Evolutionary conservation across 2,888 invertebrate species (phyloP).

Genomic region (Aphidoletes aphidimyza): DNA sequence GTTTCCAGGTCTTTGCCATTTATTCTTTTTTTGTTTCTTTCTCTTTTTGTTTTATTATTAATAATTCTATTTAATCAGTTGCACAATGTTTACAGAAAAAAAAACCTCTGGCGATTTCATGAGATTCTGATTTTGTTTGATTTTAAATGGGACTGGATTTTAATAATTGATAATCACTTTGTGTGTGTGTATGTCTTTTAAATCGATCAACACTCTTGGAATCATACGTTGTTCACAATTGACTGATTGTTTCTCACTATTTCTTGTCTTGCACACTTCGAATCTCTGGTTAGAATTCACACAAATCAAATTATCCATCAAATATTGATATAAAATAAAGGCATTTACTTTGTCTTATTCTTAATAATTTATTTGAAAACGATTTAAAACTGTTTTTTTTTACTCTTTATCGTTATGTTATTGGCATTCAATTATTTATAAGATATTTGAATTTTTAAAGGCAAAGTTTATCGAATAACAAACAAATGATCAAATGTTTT

Average conservation of each 20-base stretch:
- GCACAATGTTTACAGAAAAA: constrained; percentile 51
- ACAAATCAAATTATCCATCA: neutral
- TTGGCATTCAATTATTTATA: no score
- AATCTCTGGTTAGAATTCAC: neutral
- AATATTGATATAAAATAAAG: neutral
- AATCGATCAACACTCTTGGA: no score
- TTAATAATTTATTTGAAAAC: neutral
- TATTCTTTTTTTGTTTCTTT: neutral
- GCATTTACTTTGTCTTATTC: neutral
- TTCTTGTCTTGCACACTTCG: neutral
- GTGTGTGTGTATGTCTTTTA: neutral
- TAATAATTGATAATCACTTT: neutral
- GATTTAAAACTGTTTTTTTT: no score
- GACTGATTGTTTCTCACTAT: neutral
- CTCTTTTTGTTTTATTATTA: neutral
- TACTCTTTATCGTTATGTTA: no score
- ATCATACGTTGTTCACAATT: neutral
- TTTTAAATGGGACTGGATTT: constrained; percentile 5
- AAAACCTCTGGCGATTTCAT: constrained; percentile 16
- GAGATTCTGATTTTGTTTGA: neutral
- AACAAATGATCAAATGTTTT: neutral
- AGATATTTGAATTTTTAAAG: neutral
- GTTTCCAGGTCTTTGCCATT: constrained; percentile 39
- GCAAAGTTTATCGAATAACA: neutral
- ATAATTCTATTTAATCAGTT: constrained; percentile 26